Base-by-base conservation (phyloP, 2,888 invertebrate species). In the Steinernema hermaphroditum region DNA sequence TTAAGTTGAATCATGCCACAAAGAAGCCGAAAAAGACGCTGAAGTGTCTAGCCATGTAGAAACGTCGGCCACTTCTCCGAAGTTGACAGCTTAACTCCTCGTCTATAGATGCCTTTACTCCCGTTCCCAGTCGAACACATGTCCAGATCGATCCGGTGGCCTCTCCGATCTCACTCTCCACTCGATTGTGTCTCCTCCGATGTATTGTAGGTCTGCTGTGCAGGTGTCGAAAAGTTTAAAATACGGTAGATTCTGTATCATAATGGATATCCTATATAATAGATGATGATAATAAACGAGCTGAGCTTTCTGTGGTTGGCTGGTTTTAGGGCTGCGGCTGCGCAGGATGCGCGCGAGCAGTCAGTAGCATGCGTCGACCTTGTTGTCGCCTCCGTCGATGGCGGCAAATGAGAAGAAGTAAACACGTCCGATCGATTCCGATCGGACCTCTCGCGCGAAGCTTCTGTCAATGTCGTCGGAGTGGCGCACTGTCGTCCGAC, bases 71-170 rank as follows among this genome's bases (percentile, higher is more conserved):
- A 62, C 62, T 1, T 29, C 62, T 22, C 27, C 62, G 6, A 62
- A 62, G 27, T 16, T 62, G 62, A 16, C 62, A 24, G 62, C 32
- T 16, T 62, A 27, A 62, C 22, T 9, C 62, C 27, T 12, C 54
- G 4, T 54, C 22, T 2, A 54, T n/a, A n/a, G n/a, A n/a, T n/a
- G n/a, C 46, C n/a, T n/a, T 46, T 16, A 62, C 6, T 54, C 54
- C 27, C 27, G 54, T 62, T 14, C 32, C 46, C 22, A 4, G 6
- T 46, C 46, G 16, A 41, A 12, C 43, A 16, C 54, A 32, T 27
- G 29, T 62, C 8, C 62, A 62, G 62, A 62, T 34, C 62, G 62
- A 62, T 62, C 62, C 62, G 62, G 62, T 62, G 62, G 62, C 62
- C 62, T 32, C 62, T 62, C 62, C 62, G 62, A 62, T 62, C 62